These are phyloP conservation scores for Alcedo atthis DNA, from an alignment of 2,797 vertebrate species.

Conservation along the genomic window DNA sequence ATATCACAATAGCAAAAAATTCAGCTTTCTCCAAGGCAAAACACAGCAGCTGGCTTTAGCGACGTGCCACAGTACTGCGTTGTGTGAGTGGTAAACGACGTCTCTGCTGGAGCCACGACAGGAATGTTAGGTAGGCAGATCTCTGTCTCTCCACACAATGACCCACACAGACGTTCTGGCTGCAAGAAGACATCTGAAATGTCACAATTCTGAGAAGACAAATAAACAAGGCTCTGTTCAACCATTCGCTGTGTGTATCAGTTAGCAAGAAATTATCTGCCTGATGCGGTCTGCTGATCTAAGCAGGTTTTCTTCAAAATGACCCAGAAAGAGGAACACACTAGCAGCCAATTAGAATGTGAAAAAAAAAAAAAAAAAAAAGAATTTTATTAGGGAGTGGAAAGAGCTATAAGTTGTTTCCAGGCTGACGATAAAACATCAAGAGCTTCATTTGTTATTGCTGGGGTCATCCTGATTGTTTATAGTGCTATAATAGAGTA, in stretches of 20 bases:
- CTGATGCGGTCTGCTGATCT: conserved; percentile 19
- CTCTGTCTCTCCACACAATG: background rate
- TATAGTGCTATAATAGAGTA: conserved; percentile 39
- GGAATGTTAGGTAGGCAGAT: conserved; percentile 54
- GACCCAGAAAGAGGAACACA: conserved; percentile 28
- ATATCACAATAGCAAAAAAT: background rate
- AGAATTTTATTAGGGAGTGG: conserved; percentile 34
- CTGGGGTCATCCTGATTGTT: conserved; percentile 44
- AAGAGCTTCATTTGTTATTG: conserved; percentile 45
- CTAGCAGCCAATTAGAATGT: conserved; percentile 30
- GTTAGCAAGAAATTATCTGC: conserved; percentile 49
- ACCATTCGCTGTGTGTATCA: conserved; percentile 15
- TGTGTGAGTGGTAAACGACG: accelerated
- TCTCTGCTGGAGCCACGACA: accelerated
- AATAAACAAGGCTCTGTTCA: conserved; percentile 52
- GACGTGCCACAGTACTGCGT: accelerated
- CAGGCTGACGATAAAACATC: conserved; percentile 24
- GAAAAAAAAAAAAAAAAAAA: conserved; percentile 18
- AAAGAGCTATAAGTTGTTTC: conserved; percentile 39
- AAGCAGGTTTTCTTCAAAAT: conserved; percentile 59
- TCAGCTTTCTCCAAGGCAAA: background rate
- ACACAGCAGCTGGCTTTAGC: background rate
- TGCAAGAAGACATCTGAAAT: conserved; percentile 50
- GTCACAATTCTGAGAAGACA: conserved; percentile 56
- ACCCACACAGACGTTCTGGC: conserved; percentile 5